These are phyloP conservation scores for Trachymyrmex septentrionalis DNA, from an alignment of 1,140 invertebrate genomes.

Conservation along the genomic window DNA sequence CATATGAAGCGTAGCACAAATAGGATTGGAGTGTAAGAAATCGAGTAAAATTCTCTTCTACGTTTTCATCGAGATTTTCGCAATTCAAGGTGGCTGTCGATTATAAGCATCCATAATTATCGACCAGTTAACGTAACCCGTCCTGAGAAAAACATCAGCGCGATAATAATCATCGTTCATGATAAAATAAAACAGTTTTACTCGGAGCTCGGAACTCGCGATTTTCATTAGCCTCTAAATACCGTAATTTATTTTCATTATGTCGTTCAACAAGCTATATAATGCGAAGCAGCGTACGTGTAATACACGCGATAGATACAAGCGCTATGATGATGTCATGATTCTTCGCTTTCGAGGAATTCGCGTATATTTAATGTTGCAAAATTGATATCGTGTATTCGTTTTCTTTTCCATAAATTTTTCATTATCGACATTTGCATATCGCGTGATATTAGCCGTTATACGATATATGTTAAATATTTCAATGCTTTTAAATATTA, in stretches of 20 bases:
- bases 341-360: slow-evolving; percentile 1
- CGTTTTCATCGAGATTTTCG: slow-evolving; percentile 58
- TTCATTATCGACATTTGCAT: slow-evolving; percentile 3
- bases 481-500: background rate
- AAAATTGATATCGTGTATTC: background rate
- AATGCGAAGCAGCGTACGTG: slow-evolving; percentile 17
- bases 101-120: slow-evolving; percentile 64
- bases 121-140: slow-evolving; percentile 65
- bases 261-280: slow-evolving; percentile 38
- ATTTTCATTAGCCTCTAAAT: slow-evolving; percentile 48
- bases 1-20: background rate
- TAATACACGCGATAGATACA: slow-evolving; percentile 27
- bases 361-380: slow-evolving; percentile 7
- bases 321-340: slow-evolving; percentile 3
- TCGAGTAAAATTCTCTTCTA: slow-evolving; percentile 60
- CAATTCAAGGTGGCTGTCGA: slow-evolving; percentile 11
- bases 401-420: background rate
- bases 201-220: background rate
- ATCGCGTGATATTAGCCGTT: background rate
- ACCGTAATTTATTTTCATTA: slow-evolving; percentile 59
- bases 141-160: slow-evolving; percentile 44
- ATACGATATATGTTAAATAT: background rate
- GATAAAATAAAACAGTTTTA: slow-evolving; percentile 38
- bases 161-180: slow-evolving; percentile 40
- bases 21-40: slow-evolving; percentile 45